These are phyloP conservation scores for Microcebus tavaratra DNA, from an alignment of 2,113 vertebrate genomes.

Conservation along the genomic window DNA sequence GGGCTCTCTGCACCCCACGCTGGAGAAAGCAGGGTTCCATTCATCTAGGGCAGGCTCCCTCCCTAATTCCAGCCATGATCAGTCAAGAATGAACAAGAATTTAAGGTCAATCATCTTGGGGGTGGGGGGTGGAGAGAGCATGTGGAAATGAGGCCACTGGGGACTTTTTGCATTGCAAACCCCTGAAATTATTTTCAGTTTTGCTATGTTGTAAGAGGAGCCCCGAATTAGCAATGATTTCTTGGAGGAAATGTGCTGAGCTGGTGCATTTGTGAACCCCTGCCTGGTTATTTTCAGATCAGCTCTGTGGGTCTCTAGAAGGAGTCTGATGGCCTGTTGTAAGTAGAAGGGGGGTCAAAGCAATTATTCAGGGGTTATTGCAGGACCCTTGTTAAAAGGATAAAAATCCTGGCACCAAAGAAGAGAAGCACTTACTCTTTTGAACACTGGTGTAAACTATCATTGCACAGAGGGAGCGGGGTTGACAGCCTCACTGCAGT, in stretches of 20 bases:
- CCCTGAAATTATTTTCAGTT: conserved; percentile 31
- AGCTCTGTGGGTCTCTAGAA: neutral
- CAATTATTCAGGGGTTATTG: neutral
- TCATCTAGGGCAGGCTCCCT: neutral
- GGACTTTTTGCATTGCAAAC: conserved; percentile 29
- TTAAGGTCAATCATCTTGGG: neutral
- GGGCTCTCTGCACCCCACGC: neutral
- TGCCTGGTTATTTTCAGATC: conserved; percentile 23
- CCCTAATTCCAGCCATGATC: neutral
- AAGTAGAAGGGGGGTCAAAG: neutral
- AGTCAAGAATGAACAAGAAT: neutral
- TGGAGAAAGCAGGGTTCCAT: neutral
- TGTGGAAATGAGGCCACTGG: conserved; percentile 29
- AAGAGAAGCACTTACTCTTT: neutral
- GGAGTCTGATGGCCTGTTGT: neutral
- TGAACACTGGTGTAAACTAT: neutral
- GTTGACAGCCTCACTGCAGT: neutral
- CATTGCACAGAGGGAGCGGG: too few species aligned
- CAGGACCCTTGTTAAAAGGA: neutral
- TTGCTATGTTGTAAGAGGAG: conserved; percentile 50
- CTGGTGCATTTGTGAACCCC: neutral
- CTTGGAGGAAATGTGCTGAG: neutral
- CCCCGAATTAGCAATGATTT: conserved; percentile 19
- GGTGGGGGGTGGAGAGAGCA: neutral
- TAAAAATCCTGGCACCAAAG: neutral